Evolutionary conservation across 2,888 invertebrate genomes (phyloP), one percentile per base, ranked within the genome.

Genomic region (Sarcophaga caerulescens): DNA sequence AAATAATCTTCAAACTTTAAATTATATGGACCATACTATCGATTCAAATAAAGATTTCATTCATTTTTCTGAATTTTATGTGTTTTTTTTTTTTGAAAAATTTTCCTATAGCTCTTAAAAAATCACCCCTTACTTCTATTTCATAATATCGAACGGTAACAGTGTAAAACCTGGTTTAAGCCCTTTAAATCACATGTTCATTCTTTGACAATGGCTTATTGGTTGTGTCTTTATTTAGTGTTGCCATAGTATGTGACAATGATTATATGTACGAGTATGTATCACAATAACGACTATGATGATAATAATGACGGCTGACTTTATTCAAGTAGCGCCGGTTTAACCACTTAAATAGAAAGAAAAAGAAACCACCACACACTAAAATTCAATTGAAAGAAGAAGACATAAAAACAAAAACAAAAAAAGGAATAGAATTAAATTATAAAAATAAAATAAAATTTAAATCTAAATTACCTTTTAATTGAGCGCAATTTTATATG

Each of bases 241-340:
- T 71, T 70, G 63, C 44, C n/a, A 59, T 71, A 65, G 63, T 62
- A 63, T 57, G 45, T 65, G 71, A 14, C 52, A 52, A 0, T 52
- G 14, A 52, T 52, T 12, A 52, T 52, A 52, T 4, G 10, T 35
- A 35, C 4, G n/a, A n/a, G 5, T 52, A 52, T 14, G 35, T 35
- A 35, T 52, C 5, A 52, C 17, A 17, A 52, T 52, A 52, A 52
- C 17, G 17, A 17, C 14, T 12, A 14, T 12, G 17, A 52, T 52
- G 52, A 52, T 52, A 4, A 52, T 52, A 17, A 17, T 52, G 52
- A 14, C 17, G 17, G 60, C 59, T 23, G 65, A 63, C 21, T 60
- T 60, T 47, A 52, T 73, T 62, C 52, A 69, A 84, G 63, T 74
- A 74, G 68, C 45, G 76, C 85, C 82, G 80, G 85, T 85, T 85